phyloP scores from a whole-genome alignment of 1,140 invertebrate genomes.

The Theocolax elegans region DNA sequence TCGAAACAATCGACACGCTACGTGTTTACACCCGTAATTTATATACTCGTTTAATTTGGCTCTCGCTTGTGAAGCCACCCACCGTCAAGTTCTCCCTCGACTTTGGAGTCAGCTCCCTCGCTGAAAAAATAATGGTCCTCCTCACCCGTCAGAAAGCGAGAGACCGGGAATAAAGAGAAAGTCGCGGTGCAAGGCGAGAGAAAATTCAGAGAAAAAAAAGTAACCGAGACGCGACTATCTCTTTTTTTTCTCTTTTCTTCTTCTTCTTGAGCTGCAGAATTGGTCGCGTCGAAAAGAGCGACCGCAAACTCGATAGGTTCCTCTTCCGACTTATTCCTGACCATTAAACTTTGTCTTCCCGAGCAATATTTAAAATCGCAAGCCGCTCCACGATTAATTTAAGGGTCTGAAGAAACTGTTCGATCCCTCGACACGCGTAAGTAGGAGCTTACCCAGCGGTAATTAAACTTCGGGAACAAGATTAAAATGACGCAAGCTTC shows the following conservation, averaged over 20 bases:
- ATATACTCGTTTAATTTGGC: background rate
- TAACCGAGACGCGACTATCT: too few species aligned
- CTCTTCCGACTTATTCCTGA: constrained; percentile 38
- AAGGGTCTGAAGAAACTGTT: too few species aligned
- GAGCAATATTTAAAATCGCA: constrained; percentile 42
- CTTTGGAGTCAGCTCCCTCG: background rate
- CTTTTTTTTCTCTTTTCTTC: too few species aligned
- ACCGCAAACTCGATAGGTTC: constrained; percentile 24
- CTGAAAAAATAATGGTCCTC: constrained; percentile 30
- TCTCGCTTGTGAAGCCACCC: constrained; percentile 3
- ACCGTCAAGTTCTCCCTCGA: constrained; percentile 26
- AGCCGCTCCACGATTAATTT: constrained; percentile 5
- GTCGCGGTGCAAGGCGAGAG: background rate
- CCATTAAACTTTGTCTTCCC: constrained; percentile 42
- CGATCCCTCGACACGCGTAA: constrained; percentile 12
- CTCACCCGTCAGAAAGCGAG: background rate
- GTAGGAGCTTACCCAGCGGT: constrained; percentile 26
- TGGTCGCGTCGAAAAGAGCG: constrained; percentile 29
- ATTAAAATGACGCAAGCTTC: constrained; percentile 27
- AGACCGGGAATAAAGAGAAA: background rate
- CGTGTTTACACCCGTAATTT: background rate
- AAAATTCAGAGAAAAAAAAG: background rate
- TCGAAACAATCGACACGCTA: too few species aligned
- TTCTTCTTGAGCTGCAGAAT: too few species aligned
- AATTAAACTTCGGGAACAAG: constrained; percentile 34